Base-by-base conservation (phyloP, 2,113 vertebrate genomes). In the Thunnus maccoyii region DNA sequence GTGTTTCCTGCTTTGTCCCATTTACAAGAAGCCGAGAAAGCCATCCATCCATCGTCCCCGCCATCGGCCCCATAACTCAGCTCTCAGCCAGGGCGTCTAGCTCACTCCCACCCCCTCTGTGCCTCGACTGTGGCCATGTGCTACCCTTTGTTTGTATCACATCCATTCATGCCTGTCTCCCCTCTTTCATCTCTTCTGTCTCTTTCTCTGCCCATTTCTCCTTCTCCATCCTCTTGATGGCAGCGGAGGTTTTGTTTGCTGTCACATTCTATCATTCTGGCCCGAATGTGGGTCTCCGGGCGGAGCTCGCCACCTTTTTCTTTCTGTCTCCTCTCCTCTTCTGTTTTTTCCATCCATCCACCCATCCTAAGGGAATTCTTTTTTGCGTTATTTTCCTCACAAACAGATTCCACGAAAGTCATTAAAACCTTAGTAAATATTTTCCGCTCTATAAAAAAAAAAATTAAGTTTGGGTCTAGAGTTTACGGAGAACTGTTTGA, bases 11-110 rank as follows among this genome's bases (percentile, higher is more conserved):
- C 79, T 41, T 76, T 78, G 82, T 80, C 76, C 76, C 72, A 72
- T 86, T 89, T 84, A 78, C 78, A 88, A 71, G 60, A 78, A 82
- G 74, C 72, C 22, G 60, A 83, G 86, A 80, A 87, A 73, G 67
- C 64, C 71, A 82, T 86, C 64, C 72, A 76, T 84, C 87, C 64
- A 56, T 72, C 55, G 36, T 67, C 72, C 61, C 60, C 9, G 9
- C 67, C 57, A 56, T 61, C 22, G 30, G 60, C 56, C 65, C 57
- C 75, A 72, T 78, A 78, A 61, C 74, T 90, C 70, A 68, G 46
- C 76, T 30, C 70, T 27, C 20, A 61, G 58, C 36, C 65, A 20
- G 80, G 62, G 32, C 27, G 54, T 65, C 73, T 27, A 18, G 71
- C 76, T 72, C 70, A 51, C 67, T 78, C 64, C 68, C 9, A 41